Conservation (phyloP, 2,888 invertebrate species). For the Tachina lurida region DNA sequence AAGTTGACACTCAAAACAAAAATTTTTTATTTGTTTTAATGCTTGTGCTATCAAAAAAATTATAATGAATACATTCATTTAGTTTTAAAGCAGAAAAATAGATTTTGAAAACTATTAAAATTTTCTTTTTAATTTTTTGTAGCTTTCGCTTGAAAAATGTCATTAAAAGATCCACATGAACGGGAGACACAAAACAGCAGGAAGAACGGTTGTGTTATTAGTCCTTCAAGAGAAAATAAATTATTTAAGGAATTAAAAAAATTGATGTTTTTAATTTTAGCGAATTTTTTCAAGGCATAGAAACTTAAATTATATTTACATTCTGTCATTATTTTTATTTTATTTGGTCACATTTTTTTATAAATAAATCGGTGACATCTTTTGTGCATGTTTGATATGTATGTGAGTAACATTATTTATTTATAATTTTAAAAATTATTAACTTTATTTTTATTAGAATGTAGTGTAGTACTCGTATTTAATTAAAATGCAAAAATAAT, state of each 20-base stretch:
- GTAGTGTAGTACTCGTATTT: constrained; percentile 6
- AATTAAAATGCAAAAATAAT: constrained; percentile 18
- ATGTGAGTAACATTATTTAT: constrained; percentile 41
- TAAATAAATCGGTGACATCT: constrained; percentile 54
- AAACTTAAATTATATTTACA: background rate
- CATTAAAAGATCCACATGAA: constrained; percentile 49
- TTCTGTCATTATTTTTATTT: background rate
- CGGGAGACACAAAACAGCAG: constrained; percentile 44
- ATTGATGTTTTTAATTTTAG: background rate
- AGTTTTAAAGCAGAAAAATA: background rate
- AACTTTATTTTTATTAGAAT: background rate
- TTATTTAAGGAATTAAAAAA: constrained; percentile 36
- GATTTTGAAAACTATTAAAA: constrained; percentile 45
- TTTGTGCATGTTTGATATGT: constrained; percentile 34
- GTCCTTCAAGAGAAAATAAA: constrained; percentile 46
- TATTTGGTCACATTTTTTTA: constrained; percentile 17
- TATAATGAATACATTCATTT: constrained; percentile 48
- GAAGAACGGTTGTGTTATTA: constrained; percentile 47
- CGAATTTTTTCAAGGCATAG: constrained; percentile 13
- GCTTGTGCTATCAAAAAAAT: constrained; percentile 1
- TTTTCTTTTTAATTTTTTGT: background rate
- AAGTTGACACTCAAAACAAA: constrained; percentile 19
- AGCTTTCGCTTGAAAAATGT: constrained; percentile 29
- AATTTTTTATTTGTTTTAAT: constrained; percentile 2
- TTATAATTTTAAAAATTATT: background rate